Percentiles rank a stretch among this genome's conserved stretches.
Conservation (phyloP, 2,113 vertebrate species). For the Stictonetta naevosa region DNA sequence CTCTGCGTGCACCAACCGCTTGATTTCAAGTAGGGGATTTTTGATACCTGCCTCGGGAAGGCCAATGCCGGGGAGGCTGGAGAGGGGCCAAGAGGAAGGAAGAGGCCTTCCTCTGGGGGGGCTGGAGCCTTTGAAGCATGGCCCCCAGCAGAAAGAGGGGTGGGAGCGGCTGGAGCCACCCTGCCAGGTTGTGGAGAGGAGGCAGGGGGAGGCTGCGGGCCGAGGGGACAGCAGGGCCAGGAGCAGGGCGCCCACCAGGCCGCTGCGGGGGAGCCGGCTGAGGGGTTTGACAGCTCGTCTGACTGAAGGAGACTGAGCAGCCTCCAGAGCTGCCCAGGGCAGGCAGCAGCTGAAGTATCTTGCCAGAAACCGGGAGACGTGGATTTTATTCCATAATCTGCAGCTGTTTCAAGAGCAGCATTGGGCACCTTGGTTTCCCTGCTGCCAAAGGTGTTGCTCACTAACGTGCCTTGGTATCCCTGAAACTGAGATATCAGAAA, state of each 20-base stretch:
- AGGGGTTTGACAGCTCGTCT: not conserved
- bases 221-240: rapidly evolving
- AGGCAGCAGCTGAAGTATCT: not conserved
- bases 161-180: not conserved
- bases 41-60: not conserved
- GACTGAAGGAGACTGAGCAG: slow-evolving; percentile 3
- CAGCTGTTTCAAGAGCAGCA: not conserved
- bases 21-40: not conserved
- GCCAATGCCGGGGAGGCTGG: not conserved
- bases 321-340: not conserved
- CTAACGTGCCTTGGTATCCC: not conserved
- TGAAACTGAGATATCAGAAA: not conserved
- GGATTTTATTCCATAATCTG: not conserved
- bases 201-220: not conserved
- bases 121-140: not conserved
- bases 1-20: not conserved
- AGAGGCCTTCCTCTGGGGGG: not conserved
- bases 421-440: not conserved
- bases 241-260: not conserved
- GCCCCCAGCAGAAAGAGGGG: not conserved
- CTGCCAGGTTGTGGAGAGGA: not conserved
- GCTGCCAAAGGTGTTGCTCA: not conserved
- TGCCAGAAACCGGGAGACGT: not conserved
- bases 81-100: slow-evolving; percentile 46
- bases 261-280: not conserved